phyloP scores from a whole-genome alignment of 2,888 invertebrate species.

The Phyto melanocephala region DNA sequence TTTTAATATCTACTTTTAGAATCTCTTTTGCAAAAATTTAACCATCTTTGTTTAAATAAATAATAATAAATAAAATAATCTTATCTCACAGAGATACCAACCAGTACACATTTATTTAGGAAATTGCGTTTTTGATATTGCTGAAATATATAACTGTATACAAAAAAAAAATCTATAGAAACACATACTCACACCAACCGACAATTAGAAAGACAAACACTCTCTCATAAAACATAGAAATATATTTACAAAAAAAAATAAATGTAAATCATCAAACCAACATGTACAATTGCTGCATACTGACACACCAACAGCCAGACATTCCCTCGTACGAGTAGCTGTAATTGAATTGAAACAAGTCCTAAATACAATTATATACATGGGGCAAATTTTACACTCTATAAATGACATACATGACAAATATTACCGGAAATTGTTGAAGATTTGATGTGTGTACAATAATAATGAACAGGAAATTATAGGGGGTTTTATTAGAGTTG shows the following conservation, averaged over 20 bases:
- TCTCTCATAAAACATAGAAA: not conserved
- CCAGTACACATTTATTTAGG: conserved; percentile 20
- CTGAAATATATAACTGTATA: not conserved
- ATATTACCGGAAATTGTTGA: conserved; percentile 40
- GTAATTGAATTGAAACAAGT: conserved; percentile 18
- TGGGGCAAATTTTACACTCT: conserved; percentile 22
- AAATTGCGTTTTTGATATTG: conserved; percentile 25
- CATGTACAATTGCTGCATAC: not conserved
- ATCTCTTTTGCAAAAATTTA: not conserved
- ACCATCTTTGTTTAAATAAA: not conserved
- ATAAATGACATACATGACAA: conserved; percentile 29
- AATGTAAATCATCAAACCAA: conserved; percentile 2
- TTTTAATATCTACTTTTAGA: not conserved
- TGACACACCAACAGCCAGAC: not conserved
- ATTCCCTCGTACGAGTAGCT: not conserved
- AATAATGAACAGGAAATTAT: conserved; percentile 23
- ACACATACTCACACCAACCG: not conserved
- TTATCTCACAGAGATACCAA: not conserved
- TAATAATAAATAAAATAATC: conserved; percentile 2
- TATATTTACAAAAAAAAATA: conserved; percentile 7
- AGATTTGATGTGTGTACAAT: conserved; percentile 16
- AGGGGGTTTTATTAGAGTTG: not conserved
- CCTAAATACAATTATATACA: not conserved
- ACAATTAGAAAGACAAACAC: not conserved
- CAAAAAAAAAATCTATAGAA: not conserved